Percentiles rank a stretch among this genome's conserved stretches.
phyloP scores from a whole-genome alignment of 92 coral and sea anemone genomes.

The Bergia puertoricense region DNA sequence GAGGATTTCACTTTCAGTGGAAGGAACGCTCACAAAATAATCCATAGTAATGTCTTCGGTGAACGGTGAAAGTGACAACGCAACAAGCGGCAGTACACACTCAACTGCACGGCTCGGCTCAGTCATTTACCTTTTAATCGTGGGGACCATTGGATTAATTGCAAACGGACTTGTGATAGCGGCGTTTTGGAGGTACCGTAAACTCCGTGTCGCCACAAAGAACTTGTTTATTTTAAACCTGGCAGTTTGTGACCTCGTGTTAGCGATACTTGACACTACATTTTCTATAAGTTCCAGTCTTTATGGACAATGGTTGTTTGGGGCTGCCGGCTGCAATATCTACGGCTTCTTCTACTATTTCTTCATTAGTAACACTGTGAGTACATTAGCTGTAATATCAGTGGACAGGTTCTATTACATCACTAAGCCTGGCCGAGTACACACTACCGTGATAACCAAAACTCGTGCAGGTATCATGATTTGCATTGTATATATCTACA shows the following conservation, averaged over 20 bases:
- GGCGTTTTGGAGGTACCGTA: conserved; percentile 76
- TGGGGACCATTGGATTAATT: conserved; percentile 74
- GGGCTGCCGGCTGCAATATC: conserved; percentile 68
- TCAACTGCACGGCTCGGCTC: conserved; percentile 58
- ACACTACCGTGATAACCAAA: conserved; percentile 66
- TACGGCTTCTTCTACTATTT: conserved; percentile 88
- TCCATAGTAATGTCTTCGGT: background rate
- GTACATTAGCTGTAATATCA: conserved; percentile 81
- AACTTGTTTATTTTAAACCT: conserved; percentile 87
- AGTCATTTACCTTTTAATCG: conserved; percentile 64
- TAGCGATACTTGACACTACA: conserved; percentile 69
- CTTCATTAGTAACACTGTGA: conserved; percentile 77
- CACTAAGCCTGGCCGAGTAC: conserved; percentile 79
- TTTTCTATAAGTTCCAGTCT: conserved; percentile 74
- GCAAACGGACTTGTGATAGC: conserved; percentile 80
- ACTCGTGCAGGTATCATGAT: conserved; percentile 61
- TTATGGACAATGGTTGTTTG: conserved; percentile 74
- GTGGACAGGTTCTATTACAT: conserved; percentile 88
- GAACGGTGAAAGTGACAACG: conserved; percentile 23
- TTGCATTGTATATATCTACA: conserved; percentile 63
- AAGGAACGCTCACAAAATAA: background rate
- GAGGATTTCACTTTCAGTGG: background rate
- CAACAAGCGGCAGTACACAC: background rate
- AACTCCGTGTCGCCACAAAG: conserved; percentile 84
- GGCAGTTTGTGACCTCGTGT: conserved; percentile 84